Evolutionary conservation across 2,888 invertebrate species (phyloP).

Genomic region (Myopa tessellatipennis): DNA sequence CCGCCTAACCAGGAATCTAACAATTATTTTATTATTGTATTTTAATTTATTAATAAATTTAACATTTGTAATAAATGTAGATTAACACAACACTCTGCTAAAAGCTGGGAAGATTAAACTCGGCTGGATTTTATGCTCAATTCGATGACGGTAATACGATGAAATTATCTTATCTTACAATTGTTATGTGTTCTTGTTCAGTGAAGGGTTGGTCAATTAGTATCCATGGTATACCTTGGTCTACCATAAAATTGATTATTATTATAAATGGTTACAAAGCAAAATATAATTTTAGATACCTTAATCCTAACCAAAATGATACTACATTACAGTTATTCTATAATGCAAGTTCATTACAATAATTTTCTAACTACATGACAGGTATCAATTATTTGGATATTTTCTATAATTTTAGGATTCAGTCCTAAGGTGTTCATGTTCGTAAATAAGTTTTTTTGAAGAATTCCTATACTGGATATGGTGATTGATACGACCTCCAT

Average conservation of each 20-base stretch:
- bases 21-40: no score
- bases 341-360: neutral
- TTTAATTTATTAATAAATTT: no score
- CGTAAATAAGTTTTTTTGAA: neutral
- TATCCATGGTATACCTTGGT: no score
- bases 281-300: neutral
- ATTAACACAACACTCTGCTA: neutral
- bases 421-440: slow-evolving; percentile 9
- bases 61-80: neutral
- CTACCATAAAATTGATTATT: no score
- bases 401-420: slow-evolving; percentile 1
- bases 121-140: neutral
- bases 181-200: no score
- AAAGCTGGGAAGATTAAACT: neutral
- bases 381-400: slow-evolving; percentile 26
- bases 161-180: no score
- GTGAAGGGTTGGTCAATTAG: no score
- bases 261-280: neutral
- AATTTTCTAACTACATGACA: slow-evolving; percentile 25
- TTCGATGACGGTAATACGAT: neutral
- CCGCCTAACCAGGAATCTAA: no score
- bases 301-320: neutral
- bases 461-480: slow-evolving; percentile 24
- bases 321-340: neutral
- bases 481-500: slow-evolving; percentile 27